These are phyloP conservation scores for Heliangelus exortis DNA, from an alignment of 2,797 vertebrate species.

Conservation along the genomic window DNA sequence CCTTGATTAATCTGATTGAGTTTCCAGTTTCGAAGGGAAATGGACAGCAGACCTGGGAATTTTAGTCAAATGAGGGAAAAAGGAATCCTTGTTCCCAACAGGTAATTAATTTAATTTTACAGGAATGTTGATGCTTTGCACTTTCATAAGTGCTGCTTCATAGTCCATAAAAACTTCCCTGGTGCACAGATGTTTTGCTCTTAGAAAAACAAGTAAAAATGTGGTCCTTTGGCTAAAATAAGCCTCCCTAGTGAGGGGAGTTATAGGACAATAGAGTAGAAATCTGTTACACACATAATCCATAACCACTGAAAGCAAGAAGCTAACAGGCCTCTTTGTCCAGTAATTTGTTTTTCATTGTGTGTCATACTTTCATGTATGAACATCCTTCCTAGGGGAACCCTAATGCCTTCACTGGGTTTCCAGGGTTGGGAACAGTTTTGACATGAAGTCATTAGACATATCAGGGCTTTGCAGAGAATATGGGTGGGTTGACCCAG, in stretches of 20 bases:
- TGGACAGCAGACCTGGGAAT: slow-evolving; percentile 28
- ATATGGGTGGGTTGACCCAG: neutral
- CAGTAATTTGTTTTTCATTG: neutral
- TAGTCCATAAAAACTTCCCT: slow-evolving; percentile 30
- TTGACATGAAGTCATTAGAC: neutral
- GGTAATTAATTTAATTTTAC: slow-evolving; percentile 69
- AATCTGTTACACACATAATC: slow-evolving; percentile 28
- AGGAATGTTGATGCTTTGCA: slow-evolving; percentile 56
- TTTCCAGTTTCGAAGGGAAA: neutral
- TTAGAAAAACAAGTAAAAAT: slow-evolving; percentile 51
- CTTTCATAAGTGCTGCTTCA: slow-evolving; percentile 36
- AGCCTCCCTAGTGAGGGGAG: neutral
- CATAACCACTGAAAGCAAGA: neutral
- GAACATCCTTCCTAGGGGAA: neutral
- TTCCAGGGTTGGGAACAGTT: neutral
- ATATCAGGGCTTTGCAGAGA: neutral
- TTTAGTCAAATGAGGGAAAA: neutral
- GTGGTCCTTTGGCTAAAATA: slow-evolving; percentile 24
- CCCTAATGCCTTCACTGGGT: neutral
- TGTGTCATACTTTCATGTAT: neutral
- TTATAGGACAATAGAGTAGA: neutral
- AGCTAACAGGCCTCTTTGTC: neutral
- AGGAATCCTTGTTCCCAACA: slow-evolving; percentile 54
- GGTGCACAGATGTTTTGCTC: slow-evolving; percentile 21
- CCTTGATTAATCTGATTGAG: slow-evolving; percentile 59